Percentiles rank a stretch among this genome's conserved stretches.
These are phyloP conservation scores for Tylochromis polylepis DNA, from an alignment of 2,113 vertebrate species.

Conservation along the genomic window DNA sequence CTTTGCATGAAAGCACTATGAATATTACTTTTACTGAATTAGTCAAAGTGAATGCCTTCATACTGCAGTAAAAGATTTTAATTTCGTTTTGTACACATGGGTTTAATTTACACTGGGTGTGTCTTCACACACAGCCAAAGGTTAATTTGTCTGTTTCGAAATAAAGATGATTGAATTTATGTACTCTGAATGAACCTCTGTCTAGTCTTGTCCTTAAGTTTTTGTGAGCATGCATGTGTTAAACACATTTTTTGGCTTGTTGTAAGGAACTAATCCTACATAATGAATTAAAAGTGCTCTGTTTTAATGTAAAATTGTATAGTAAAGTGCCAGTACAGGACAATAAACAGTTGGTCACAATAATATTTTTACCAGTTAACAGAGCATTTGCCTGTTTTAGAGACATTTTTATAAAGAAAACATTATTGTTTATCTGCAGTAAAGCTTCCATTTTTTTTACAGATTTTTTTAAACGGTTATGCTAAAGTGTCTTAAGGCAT, in stretches of 20 bases:
- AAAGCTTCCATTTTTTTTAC: background rate
- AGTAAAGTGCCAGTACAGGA: background rate
- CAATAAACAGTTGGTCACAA: background rate
- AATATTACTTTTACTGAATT: background rate
- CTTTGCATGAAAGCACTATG: background rate
- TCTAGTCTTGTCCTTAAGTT: background rate
- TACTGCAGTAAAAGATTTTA: background rate
- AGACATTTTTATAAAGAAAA: background rate
- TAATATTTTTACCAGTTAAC: background rate
- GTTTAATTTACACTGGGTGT: slow-evolving; percentile 36
- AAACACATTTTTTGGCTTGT: background rate
- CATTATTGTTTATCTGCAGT: background rate
- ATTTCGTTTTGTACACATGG: slow-evolving; percentile 33
- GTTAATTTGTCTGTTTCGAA: slow-evolving; percentile 50
- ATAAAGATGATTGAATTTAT: slow-evolving; percentile 60
- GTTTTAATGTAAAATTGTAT: background rate
- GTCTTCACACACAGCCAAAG: slow-evolving; percentile 6
- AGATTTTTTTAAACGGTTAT: background rate
- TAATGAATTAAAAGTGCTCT: background rate
- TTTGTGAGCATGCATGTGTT: background rate
- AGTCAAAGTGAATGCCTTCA: background rate
- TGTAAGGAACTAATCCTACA: background rate
- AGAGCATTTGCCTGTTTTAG: background rate
- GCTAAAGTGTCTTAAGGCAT: background rate
- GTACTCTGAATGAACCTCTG: background rate